phyloP scores from a whole-genome alignment of 1,140 invertebrate species.

The Myzus persicae region DNA sequence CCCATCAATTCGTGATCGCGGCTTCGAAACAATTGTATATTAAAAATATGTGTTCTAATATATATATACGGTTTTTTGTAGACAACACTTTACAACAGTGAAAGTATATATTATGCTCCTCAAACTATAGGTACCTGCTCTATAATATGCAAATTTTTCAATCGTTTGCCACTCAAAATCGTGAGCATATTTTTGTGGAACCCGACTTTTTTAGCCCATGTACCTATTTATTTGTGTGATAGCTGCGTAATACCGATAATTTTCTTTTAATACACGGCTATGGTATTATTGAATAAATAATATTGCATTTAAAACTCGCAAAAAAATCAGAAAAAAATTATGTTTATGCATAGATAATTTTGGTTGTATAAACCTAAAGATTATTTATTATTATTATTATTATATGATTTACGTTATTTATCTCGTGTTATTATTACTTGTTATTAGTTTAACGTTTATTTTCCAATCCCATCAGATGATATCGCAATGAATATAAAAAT shows the following conservation, averaged over 20 bases:
- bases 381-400: background rate
- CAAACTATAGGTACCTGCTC: background rate
- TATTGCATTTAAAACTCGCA: background rate
- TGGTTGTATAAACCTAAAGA: background rate
- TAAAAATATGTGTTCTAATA: background rate
- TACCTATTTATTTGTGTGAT: background rate
- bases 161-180: background rate
- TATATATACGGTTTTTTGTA: background rate
- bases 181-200: background rate
- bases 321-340: background rate
- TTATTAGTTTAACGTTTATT: constrained; percentile 33
- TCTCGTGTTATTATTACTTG: background rate
- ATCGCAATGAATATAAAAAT: background rate
- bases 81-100: constrained; percentile 37
- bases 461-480: background rate
- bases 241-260: background rate
- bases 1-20: constrained; percentile 26
- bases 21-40: constrained; percentile 25
- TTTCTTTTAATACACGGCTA: background rate
- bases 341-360: background rate
- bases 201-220: background rate
- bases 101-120: background rate
- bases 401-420: background rate
- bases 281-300: background rate
- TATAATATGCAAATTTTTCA: constrained; percentile 30